phyloP scores from a whole-genome alignment of 2,113 vertebrate species.

The Telmatochromis brichardi region DNA sequence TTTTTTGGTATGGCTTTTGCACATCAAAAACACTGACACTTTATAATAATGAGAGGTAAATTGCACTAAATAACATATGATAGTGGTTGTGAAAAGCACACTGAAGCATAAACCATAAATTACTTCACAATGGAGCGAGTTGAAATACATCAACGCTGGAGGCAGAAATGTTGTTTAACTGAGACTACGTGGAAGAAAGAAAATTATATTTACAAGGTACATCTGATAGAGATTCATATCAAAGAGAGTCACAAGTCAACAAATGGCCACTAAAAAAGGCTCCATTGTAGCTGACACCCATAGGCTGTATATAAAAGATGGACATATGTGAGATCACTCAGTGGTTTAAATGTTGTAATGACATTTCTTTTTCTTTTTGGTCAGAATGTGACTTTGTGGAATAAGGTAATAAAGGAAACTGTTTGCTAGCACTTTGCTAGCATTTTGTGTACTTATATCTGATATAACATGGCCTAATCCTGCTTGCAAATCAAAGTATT shows the following conservation, averaged over 20 bases:
- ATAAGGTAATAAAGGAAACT: background rate
- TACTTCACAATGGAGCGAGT: background rate
- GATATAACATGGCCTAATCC: background rate
- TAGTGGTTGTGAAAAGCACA: background rate
- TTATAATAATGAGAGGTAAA: background rate
- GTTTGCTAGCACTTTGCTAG: background rate
- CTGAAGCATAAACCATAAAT: background rate
- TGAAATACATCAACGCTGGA: background rate
- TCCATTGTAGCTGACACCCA: background rate
- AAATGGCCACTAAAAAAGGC: background rate
- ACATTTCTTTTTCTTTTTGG: background rate
- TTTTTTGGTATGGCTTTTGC: background rate
- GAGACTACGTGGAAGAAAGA: background rate
- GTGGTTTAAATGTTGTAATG: background rate
- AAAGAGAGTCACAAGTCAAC: background rate
- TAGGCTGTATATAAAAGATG: background rate
- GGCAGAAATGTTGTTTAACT: background rate
- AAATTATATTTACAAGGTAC: background rate
- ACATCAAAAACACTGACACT: background rate
- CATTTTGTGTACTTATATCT: background rate
- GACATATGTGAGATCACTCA: background rate
- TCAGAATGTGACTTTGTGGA: background rate
- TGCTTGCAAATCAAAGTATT: background rate
- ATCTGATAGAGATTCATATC: background rate
- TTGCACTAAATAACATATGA: background rate